phyloP scores from a whole-genome alignment of 1,140 invertebrate genomes.

The Polypedilum vanderplanki region DNA sequence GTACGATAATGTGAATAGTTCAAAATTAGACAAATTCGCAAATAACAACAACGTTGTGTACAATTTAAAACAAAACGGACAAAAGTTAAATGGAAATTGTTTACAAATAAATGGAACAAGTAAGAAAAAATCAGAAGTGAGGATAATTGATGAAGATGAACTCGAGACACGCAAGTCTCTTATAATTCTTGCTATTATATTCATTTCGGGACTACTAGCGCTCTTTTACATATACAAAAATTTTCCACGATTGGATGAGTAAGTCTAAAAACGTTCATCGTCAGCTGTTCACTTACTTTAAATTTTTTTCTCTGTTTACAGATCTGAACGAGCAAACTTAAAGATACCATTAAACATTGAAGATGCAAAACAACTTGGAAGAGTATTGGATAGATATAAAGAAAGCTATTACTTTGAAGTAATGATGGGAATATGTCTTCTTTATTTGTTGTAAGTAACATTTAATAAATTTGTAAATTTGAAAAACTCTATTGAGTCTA shows the following conservation, averaged over 20 bases:
- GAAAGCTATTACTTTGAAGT: constrained; percentile 92
- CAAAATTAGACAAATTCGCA: neutral
- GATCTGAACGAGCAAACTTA: constrained; percentile 79
- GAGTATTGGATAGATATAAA: constrained; percentile 86
- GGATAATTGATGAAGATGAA: constrained; percentile 32
- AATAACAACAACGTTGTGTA: neutral
- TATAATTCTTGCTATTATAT: constrained; percentile 40
- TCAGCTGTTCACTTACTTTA: neutral
- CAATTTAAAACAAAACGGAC: neutral
- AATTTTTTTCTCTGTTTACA: constrained; percentile 53
- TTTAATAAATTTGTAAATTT: too few species aligned
- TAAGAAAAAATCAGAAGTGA: neutral
- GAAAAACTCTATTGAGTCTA: too few species aligned
- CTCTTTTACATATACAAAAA: constrained; percentile 56
- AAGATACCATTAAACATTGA: constrained; percentile 91
- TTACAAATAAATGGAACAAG: neutral
- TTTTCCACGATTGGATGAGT: constrained; percentile 77
- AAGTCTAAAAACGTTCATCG: constrained; percentile 48
- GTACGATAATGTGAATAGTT: neutral
- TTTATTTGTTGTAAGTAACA: constrained; percentile 53
- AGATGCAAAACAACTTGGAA: constrained; percentile 91
- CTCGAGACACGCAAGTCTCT: constrained; percentile 43
- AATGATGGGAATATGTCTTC: constrained; percentile 76
- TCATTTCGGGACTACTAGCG: constrained; percentile 37
- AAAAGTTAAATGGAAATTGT: constrained; percentile 1